Evolutionary conservation across 2,797 vertebrate genomes (phyloP).

Genomic region (Sitta carolinensis): DNA sequence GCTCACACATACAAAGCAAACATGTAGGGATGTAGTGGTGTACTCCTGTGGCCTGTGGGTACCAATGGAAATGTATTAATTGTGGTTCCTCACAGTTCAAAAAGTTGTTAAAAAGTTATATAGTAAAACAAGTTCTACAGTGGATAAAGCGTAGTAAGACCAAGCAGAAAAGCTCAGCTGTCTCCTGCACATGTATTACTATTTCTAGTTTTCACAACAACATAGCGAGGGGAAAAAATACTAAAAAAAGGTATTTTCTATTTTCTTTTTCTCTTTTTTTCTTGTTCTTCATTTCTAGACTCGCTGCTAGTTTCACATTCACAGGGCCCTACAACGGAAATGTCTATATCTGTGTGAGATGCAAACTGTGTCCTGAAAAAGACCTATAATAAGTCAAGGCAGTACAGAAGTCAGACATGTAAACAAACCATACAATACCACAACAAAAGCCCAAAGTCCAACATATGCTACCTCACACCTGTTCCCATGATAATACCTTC

Average conservation of each 20-base stretch:
- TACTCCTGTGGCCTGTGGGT: not conserved
- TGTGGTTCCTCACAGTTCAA: not conserved
- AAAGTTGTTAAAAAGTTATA: not conserved
- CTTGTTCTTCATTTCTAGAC: not conserved
- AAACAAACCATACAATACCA: constrained; percentile 55
- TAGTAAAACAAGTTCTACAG: not conserved
- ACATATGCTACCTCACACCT: constrained; percentile 69
- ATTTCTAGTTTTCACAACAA: not conserved
- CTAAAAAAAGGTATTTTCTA: not conserved
- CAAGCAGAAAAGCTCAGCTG: not conserved
- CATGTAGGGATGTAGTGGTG: not conserved
- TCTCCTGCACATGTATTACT: not conserved
- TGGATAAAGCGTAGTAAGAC: not conserved
- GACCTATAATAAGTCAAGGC: not conserved
- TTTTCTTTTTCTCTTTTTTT: not conserved
- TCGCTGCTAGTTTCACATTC: not conserved
- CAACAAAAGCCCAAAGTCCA: constrained; percentile 13
- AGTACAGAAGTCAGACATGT: constrained; percentile 13
- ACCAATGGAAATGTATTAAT: not conserved
- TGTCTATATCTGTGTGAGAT: constrained; percentile 2
- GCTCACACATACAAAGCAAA: not conserved
- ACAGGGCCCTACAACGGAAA: not conserved
- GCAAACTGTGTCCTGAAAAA: constrained; percentile 31
- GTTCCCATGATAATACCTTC: constrained; percentile 57
- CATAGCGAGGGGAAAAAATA: not conserved